Percentiles rank a stretch among this genome's conserved stretches.
These are phyloP conservation scores for Saturnia pavonia DNA, from an alignment of 2,888 invertebrate species.

Conservation along the genomic window DNA sequence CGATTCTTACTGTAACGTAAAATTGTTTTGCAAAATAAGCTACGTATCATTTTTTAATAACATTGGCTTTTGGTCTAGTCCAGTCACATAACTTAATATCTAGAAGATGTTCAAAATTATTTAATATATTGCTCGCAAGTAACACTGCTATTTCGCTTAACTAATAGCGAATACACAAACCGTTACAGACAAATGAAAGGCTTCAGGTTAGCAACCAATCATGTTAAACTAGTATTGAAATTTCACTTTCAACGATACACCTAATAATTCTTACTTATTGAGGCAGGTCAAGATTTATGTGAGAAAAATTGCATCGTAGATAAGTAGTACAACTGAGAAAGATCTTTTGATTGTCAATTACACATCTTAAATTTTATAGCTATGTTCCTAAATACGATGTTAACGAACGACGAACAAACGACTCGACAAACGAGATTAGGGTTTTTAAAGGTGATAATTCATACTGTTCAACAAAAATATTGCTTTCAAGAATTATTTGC, in stretches of 20 bases:
- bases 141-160: neutral
- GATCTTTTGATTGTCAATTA: neutral
- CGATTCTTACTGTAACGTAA: neutral
- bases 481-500: too few relatives aligned
- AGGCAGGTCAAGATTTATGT: slow-evolving; percentile 11
- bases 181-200: slow-evolving; percentile 12
- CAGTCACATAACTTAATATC: neutral
- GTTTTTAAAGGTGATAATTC: too few relatives aligned
- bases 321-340: neutral
- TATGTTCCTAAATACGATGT: neutral
- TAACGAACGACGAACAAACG: neutral
- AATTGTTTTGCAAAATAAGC: neutral
- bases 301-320: slow-evolving; percentile 7
- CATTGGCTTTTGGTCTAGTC: neutral
- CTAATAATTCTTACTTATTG: slow-evolving; percentile 5
- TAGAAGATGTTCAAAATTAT: neutral
- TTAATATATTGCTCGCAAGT: neutral
- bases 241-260: slow-evolving; percentile 14
- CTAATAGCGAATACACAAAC: slow-evolving; percentile 9
- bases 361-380: neutral
- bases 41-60: neutral
- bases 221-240: slow-evolving; percentile 6
- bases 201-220: slow-evolving; percentile 5
- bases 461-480: too few relatives aligned
- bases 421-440: too few relatives aligned